Evolutionary conservation across 1,140 invertebrate genomes (phyloP).

Genomic region (Drosophila aff.): DNA sequence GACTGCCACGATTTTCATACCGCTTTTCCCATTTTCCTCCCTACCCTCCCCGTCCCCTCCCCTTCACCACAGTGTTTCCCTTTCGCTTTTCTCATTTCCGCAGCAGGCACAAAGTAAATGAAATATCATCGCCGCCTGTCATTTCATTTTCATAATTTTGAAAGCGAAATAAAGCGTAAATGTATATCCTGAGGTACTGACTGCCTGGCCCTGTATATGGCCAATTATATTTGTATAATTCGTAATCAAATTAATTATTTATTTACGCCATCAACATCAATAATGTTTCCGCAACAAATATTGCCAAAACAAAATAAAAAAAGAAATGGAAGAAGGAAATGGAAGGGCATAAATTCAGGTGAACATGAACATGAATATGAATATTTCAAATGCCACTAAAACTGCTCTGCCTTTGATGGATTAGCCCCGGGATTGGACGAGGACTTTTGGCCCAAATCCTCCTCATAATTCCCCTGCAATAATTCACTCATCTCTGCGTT

Average conservation of each 20-base stretch:
- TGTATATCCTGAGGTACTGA: neutral
- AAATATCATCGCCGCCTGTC: constrained; percentile 71
- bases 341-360: neutral
- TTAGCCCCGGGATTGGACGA: neutral
- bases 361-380: constrained; percentile 6
- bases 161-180: constrained; percentile 27
- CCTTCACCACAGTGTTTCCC: neutral
- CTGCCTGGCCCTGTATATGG: neutral
- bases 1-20: neutral
- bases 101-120: constrained; percentile 68
- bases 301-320: neutral
- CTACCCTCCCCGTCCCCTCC: too few species aligned
- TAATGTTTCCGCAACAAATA: constrained; percentile 42
- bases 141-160: constrained; percentile 66
- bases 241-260: constrained; percentile 71
- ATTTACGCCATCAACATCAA: constrained; percentile 63
- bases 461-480: constrained; percentile 72
- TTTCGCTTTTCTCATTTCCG: constrained; percentile 43
- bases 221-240: constrained; percentile 7
- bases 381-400: constrained; percentile 31
- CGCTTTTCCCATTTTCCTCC: neutral
- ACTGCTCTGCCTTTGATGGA: constrained; percentile 15
- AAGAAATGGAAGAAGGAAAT: neutral
- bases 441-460: constrained; percentile 5
- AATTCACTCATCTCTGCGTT: constrained; percentile 69